phyloP scores from a whole-genome alignment of 2,888 invertebrate species.

The Encarsia formosa region DNA sequence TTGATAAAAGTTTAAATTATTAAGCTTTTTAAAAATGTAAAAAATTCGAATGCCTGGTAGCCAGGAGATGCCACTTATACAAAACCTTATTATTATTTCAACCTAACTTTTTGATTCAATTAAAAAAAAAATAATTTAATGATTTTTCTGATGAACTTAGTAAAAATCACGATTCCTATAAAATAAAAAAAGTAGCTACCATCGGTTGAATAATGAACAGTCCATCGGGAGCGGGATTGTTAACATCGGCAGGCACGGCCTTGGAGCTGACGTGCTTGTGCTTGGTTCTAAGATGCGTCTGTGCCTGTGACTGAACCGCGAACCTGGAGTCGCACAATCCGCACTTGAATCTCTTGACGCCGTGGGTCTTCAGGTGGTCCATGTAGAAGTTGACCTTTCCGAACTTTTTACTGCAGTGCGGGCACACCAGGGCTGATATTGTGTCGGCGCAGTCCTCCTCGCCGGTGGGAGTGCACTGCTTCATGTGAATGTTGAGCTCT shows the following conservation, averaged over 20 bases:
- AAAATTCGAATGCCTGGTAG: no score
- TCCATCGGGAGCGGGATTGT: slow-evolving; percentile 53
- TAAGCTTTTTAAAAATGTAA: no score
- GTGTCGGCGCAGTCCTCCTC: slow-evolving; percentile 29
- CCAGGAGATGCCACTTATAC: no score
- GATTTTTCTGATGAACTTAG: not conserved
- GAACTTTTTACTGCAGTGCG: slow-evolving; percentile 54
- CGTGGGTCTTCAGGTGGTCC: slow-evolving; percentile 61
- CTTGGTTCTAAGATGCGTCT: slow-evolving; percentile 54
- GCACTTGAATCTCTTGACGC: slow-evolving; percentile 58
- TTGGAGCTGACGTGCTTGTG: slow-evolving; percentile 53
- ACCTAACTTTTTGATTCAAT: no score
- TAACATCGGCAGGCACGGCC: slow-evolving; percentile 52
- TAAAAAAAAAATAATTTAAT: not conserved
- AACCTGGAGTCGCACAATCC: slow-evolving; percentile 55
- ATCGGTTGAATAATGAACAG: slow-evolving; percentile 54
- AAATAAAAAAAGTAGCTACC: slow-evolving; percentile 25
- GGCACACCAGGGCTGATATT: slow-evolving; percentile 50
- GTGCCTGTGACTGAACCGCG: slow-evolving; percentile 40
- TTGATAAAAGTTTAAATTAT: no score
- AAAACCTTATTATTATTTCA: no score
- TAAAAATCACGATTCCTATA: not conserved
- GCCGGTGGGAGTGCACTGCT: slow-evolving; percentile 41
- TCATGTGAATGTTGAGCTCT: slow-evolving; percentile 51
- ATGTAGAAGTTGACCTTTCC: slow-evolving; percentile 52